Percentiles rank a stretch among this genome's conserved stretches.
phyloP scores from a whole-genome alignment of 1,140 invertebrate genomes.

The Magallana gigas region DNA sequence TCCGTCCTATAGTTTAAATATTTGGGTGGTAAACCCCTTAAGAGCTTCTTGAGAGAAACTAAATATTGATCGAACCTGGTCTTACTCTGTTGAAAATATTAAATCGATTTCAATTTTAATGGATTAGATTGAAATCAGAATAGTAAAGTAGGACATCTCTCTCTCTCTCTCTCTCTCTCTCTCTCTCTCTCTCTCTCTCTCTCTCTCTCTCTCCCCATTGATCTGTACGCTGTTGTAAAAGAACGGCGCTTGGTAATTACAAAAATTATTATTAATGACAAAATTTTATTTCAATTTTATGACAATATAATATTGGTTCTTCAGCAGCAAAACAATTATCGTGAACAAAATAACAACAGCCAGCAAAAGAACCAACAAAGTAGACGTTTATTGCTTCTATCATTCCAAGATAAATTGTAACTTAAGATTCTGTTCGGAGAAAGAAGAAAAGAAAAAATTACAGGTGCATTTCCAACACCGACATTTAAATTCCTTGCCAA shows the following conservation, averaged over 20 bases:
- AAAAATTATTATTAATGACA: background rate
- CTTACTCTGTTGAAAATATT: background rate
- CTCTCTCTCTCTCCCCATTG: background rate
- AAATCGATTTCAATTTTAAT: constrained; percentile 16
- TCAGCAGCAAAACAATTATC: background rate
- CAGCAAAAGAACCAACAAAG: too few relatives aligned
- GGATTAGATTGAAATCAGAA: background rate
- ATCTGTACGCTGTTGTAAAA: background rate
- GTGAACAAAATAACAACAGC: background rate
- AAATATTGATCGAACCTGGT: constrained; percentile 14
- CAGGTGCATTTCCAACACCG: too few relatives aligned
- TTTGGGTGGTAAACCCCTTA: constrained; percentile 27
- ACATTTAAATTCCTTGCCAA: too few relatives aligned
- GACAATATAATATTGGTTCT: background rate
- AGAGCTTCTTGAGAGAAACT: background rate
- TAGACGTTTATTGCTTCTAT: too few relatives aligned
- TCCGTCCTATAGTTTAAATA: constrained; percentile 2
- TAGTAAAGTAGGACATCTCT: background rate
- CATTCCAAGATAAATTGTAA: too few relatives aligned
- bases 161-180: constrained; percentile 7
- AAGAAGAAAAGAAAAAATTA: too few relatives aligned
- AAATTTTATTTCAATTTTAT: background rate
- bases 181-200: background rate
- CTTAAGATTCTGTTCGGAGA: too few relatives aligned
- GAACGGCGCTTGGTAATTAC: background rate